phyloP scores from a whole-genome alignment of 2,113 vertebrate genomes.

The Pluvialis apricaria region DNA sequence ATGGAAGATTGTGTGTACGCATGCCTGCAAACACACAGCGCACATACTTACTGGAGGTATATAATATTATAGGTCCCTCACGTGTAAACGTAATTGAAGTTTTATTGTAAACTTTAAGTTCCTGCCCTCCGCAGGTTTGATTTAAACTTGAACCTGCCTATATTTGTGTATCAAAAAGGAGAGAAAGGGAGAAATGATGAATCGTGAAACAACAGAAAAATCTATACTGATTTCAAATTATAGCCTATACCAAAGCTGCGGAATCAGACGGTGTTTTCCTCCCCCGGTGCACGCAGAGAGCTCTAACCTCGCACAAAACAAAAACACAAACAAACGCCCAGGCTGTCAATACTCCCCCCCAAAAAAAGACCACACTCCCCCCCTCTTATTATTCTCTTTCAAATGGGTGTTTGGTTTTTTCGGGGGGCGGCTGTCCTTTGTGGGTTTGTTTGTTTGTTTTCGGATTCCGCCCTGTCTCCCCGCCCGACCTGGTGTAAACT shows the following conservation, averaged over 20 bases:
- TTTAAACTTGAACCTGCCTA: background rate
- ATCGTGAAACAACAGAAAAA: background rate
- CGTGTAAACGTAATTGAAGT: background rate
- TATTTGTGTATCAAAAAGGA: background rate
- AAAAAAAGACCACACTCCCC: fast-evolving
- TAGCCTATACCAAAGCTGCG: fast-evolving
- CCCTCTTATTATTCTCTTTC: background rate
- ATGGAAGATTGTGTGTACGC: fast-evolving
- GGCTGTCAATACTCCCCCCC: too few relatives aligned
- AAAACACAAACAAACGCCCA: background rate
- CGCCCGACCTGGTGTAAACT: conserved; percentile 22
- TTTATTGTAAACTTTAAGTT: background rate
- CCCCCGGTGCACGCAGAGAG: background rate
- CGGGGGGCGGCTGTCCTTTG: background rate
- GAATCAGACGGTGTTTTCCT: background rate
- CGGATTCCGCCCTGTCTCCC: conserved; percentile 16
- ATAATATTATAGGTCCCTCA: fast-evolving
- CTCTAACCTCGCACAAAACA: background rate
- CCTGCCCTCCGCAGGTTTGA: background rate
- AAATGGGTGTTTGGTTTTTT: background rate
- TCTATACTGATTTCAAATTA: background rate
- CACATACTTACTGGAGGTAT: fast-evolving
- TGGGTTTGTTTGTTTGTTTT: background rate
- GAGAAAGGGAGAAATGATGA: background rate
- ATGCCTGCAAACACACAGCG: fast-evolving